Evolutionary conservation across 2,888 invertebrate species (phyloP).

Genomic region (Eupithecia exiguata): DNA sequence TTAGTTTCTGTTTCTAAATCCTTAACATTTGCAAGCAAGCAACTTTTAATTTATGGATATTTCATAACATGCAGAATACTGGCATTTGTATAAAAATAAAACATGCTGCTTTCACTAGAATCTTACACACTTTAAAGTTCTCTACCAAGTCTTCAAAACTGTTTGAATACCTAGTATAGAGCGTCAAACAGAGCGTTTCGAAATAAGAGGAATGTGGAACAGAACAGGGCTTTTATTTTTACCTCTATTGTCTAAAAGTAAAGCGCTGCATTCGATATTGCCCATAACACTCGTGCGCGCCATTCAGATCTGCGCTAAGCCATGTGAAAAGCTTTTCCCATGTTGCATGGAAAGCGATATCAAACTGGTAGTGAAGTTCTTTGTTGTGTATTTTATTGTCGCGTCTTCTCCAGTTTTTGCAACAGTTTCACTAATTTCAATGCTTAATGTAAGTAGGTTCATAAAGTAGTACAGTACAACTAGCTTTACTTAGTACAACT

Average conservation of each 20-base stretch:
- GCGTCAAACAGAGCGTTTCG: neutral
- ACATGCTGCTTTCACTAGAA: neutral
- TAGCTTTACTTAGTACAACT: neutral
- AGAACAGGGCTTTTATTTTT: constrained; percentile 1
- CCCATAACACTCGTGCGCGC: constrained; percentile 36
- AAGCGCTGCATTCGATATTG: constrained; percentile 47
- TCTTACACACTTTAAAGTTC: neutral
- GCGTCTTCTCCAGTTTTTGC: neutral
- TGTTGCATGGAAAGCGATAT: constrained; percentile 44
- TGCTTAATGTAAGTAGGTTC: neutral
- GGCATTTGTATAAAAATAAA: neutral
- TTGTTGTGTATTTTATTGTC: neutral
- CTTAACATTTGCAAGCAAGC: neutral
- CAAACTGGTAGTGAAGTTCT: constrained; percentile 38
- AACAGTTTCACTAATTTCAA: neutral
- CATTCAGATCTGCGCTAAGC: constrained; percentile 22
- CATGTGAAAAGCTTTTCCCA: constrained; percentile 66
- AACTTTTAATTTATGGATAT: constrained; percentile 4
- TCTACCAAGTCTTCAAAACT: neutral
- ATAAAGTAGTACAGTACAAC: neutral
- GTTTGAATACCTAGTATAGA: neutral
- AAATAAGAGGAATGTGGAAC: neutral
- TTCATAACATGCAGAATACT: neutral
- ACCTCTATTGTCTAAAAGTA: constrained; percentile 55
- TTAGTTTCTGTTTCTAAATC: constrained; percentile 14